Evolutionary conservation across 2,797 vertebrate genomes (phyloP).

Genomic region (Thripadectes ignobilis): DNA sequence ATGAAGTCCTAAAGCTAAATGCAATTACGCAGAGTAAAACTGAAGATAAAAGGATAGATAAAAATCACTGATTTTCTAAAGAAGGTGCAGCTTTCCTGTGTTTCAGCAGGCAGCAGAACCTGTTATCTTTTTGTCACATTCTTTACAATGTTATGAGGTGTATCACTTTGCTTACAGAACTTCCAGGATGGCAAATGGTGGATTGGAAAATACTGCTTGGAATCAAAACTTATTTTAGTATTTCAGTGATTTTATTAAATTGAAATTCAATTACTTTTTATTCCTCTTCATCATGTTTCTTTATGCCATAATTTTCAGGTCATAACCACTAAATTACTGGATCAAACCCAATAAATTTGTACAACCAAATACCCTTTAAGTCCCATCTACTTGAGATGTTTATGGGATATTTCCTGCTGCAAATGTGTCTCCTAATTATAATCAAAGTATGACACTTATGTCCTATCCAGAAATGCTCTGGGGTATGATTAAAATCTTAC

Average conservation of each 20-base stretch:
- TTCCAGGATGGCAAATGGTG: not conserved
- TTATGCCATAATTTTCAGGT: constrained; percentile 25
- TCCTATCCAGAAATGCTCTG: not conserved
- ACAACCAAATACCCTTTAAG: not conserved
- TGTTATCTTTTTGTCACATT: not conserved
- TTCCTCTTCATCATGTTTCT: constrained; percentile 14
- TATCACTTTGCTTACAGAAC: not conserved
- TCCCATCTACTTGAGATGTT: not conserved
- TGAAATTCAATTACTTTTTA: constrained; percentile 9
- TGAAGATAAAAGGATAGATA: constrained; percentile 41
- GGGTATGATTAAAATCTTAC: constrained; percentile 6
- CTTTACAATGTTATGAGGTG: not conserved
- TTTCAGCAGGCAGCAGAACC: not conserved
- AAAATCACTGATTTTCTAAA: constrained; percentile 47
- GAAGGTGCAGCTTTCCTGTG: not conserved
- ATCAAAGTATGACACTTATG: constrained; percentile 1
- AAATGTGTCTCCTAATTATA: constrained; percentile 15
- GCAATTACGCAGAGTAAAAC: constrained; percentile 26
- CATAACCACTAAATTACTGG: not conserved
- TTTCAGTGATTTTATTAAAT: constrained; percentile 5
- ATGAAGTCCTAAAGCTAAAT: constrained; percentile 26
- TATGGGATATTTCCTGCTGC: constrained; percentile 12
- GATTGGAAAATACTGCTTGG: constrained; percentile 19
- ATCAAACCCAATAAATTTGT: not conserved
- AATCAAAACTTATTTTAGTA: constrained; percentile 29